Evolutionary conservation across 2,113 vertebrate genomes (phyloP), one percentile per base, ranked within the genome.

Genomic region (Lepidothrix coronata): DNA sequence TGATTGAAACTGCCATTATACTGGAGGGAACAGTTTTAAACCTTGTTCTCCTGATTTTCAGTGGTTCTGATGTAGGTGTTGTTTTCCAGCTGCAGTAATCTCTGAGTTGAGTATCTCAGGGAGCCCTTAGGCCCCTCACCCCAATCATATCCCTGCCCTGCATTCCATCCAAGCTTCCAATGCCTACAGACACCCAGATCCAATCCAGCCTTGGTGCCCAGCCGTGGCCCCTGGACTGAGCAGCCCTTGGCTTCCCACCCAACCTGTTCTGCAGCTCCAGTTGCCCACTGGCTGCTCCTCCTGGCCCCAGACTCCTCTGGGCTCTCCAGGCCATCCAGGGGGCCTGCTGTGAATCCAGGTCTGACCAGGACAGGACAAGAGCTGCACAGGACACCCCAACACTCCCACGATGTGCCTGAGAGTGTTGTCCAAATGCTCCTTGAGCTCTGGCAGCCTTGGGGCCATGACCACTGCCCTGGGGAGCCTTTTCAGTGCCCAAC

Each of bases 81-180:
- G 63, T 4, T 49, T 23, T 54, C 5, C 37, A 41, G 23, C 28
- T 49, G 70, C 54, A 62, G 27, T 3, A 12, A 11, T 61, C n/a
- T 30, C 57, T 5, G 23, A 25, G 54, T 11, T 66, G 74, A 88
- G 46, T 58, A 41, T 37, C 67, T 31, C 28, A 3, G 43, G 16
- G 63, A 52, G 31, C 44, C 51, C 14, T 49, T 4, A 2, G 55
- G 19, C 7, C 41, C 28, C 51, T 76, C 49, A 19, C 7, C 33
- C 28, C 16, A 18, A 1, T 1, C 33, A 12, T 14, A 39, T 30
- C 55, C 46, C 12, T 68, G 63, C 28, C 52, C 51, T 46, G 22
- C 46, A 39, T 22, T 57, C 49, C 35, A 37, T 23, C 55, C 1
- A 0, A 14, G 37, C 4, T 24, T 20, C 41, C 57, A 23, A 0